Evolutionary conservation across 2,113 vertebrate genomes (phyloP), one percentile per base, ranked within the genome.

Genomic region (Sylvia atricapilla): DNA sequence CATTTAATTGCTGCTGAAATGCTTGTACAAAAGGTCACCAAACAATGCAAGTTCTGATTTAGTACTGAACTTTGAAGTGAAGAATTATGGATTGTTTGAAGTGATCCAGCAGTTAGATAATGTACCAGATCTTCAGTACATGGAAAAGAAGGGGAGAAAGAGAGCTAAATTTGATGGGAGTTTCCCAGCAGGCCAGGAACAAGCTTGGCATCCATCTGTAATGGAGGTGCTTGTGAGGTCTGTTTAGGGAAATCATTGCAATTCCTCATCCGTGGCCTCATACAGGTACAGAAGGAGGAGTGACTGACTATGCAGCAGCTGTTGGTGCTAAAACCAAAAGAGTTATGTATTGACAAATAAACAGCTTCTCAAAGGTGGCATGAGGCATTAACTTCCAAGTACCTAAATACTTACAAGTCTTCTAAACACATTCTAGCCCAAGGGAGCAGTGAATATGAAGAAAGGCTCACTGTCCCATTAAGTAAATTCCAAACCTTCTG

Each of bases 1-100:
- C 88, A 95, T 94, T 96, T 98, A 98, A 98, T 98, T 98, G 98
- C 89, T 97, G 95, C 96, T 96, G 97, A 97, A 97, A 95, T 90
- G 27, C 89, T 94, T 82, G 90, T 94, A 95, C 97, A 92, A 97
- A 98, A 98, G 97, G 96, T 98, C 97, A 97, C 84, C 94, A 95
- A 97, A 97, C 95, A 97, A 91, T 91, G 53, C 63, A 91, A 89
- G 86, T 96, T 96, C 97, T 96, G 97, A 96, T 96, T 97, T 97
- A 94, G 96, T 86, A 59, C 69, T 94, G 97, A 96, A 96, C 96
- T 97, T 97, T 96, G 95, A 98, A 96, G 96, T 50, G 80, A 94
- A 95, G 95, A 97, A 96, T 97, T 97, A 97, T n/a, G 83, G 90
- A 94, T 87, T 89, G 80, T 67, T 90, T 90, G 85, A 98, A 95